Base-by-base conservation (phyloP, 2,113 vertebrate species). In the Nycticryphes semicollaris region DNA sequence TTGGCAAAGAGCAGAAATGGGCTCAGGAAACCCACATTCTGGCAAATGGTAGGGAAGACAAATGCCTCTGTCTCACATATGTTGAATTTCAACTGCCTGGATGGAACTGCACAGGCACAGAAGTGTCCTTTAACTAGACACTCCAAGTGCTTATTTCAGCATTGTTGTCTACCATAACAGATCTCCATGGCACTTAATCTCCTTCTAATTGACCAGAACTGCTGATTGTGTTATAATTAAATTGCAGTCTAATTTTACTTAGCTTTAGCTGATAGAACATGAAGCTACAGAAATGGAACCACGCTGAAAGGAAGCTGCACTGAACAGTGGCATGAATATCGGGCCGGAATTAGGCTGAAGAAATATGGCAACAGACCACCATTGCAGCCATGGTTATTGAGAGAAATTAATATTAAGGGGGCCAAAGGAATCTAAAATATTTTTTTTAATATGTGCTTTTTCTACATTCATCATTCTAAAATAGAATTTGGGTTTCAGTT, bases 221-320 rank as follows among this genome's bases (percentile, higher is more conserved):
- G n/a, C 45, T 87, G 77, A 87, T 43, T 27, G 24, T 43, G 17
- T 77, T 88, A 21, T 50, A 94, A 94, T 53, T 80, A 85, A 69
- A 83, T 77, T 64, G 74, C 67, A 91, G 50, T 69, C 37, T 93
- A 23, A 91, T 94, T 95, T 94, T 79, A 50, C 78, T 79, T 84
- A 68, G 81, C 62, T 87, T 3, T 70, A 82, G 87, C 70, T 75
- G 81, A 68, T 22, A 60, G 53, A 86, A 90, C 22, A 88, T 50
- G 80, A 84, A 74, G 51, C 64, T 74, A 43, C 47, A 93, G 81
- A 73, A 87, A 95, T 91, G 69, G 74, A 93, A 87, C 79, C 22
- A 13, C 1, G 1, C 12, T 2, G 8, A 87, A 89, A 70, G 43
- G 59, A 82, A 79, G 69, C 30, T 20, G 31, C 75, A 54, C 50